Base-by-base conservation (phyloP, 2,888 invertebrate genomes). In the Apotomis betuletana region DNA sequence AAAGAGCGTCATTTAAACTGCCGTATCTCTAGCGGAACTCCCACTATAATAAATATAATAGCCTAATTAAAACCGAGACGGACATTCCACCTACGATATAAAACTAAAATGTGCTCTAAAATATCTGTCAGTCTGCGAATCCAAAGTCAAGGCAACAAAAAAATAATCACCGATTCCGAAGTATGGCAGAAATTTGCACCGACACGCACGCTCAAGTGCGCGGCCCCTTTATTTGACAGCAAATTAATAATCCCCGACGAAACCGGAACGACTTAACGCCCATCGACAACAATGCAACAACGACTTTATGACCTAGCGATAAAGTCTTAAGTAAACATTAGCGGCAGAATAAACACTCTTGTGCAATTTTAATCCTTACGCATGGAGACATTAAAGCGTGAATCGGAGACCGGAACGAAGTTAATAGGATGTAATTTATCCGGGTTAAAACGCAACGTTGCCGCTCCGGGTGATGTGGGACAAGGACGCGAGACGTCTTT, bases 181-280 rank as follows among this genome's bases (percentile, higher is more conserved):
- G 91, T 91, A 92, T 92, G 91, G 92, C 90, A 92, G 92, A 93
- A 90, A 92, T 92, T 92, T 89, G 91, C 91, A 88, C 90, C 88
- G 89, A 90, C 92, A 92, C 92, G 92, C 92, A 92, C 92, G 92
- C 92, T 92, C 91, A 90, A 90, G 90, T 86, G 90, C 90, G 92
- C 92, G 92, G 92, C 93, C 92, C 91, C 92, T 92, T 92, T 92
- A 93, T 92, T 92, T 93, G 92, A 93, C 93, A 92, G 93, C 91
- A 92, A 93, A 92, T 92, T 92, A 93, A 93, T 93, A 92, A 92
- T 88, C 86, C 83, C 84, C 81, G 80, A 79, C 84, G 81, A 80
- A 82, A 90, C 86, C 84, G 86, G 82, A 92, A 90, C 86, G 90
- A 83, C 89, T 79, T 84, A 92, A 88, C 87, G 80, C 82, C 79